These are phyloP conservation scores for Nymphalis c-album DNA, from an alignment of 2,888 invertebrate species.

Conservation along the genomic window DNA sequence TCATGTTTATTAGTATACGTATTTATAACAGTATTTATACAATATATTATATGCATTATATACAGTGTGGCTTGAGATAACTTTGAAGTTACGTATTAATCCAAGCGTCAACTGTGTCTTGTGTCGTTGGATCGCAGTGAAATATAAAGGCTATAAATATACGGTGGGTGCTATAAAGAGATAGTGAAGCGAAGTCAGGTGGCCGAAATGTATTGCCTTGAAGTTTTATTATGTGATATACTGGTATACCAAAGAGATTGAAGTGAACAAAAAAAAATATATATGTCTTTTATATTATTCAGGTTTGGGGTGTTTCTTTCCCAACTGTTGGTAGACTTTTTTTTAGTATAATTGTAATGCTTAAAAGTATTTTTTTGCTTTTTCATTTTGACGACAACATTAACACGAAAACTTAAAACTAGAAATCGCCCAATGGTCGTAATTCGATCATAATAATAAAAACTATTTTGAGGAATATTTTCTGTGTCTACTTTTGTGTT, in stretches of 20 bases:
- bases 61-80: conserved; percentile 34
- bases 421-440: too few species aligned
- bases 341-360: too few species aligned
- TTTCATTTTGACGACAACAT: too few species aligned
- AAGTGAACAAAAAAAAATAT: background rate
- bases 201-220: conserved; percentile 55
- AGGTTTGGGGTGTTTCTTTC: too few species aligned
- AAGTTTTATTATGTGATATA: conserved; percentile 31
- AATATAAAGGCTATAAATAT: conserved; percentile 75
- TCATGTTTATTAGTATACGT: background rate
- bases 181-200: conserved; percentile 62
- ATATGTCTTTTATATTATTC: too few species aligned
- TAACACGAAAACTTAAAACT: too few species aligned
- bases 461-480: too few species aligned
- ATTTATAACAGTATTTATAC: background rate
- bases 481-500: too few species aligned
- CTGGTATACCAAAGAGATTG: background rate
- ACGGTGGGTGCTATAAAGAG: conserved; percentile 69
- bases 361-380: too few species aligned
- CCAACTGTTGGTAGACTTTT: too few species aligned
- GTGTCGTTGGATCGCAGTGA: conserved; percentile 64
- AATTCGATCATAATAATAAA: too few species aligned
- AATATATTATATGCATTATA: conserved; percentile 16
- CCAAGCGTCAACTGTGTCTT: conserved; percentile 63
- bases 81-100: conserved; percentile 61